Evolutionary conservation across 2,113 vertebrate genomes (phyloP).

Genomic region (Alligator mississippiensis): DNA sequence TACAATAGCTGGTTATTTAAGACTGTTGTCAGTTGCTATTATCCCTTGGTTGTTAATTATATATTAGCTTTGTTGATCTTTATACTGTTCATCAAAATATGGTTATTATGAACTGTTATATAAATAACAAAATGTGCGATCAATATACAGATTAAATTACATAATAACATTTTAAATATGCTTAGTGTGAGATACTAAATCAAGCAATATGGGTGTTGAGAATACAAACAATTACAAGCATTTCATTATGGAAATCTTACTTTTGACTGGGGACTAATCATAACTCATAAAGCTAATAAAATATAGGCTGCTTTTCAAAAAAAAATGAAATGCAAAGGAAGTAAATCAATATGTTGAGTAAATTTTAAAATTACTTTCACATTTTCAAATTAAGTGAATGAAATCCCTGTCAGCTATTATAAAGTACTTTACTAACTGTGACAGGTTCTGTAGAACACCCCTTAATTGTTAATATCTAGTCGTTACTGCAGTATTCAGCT

Average conservation of each 20-base stretch:
- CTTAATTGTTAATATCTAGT: neutral
- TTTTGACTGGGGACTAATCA: neutral
- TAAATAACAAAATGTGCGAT: neutral
- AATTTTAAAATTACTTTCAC: neutral
- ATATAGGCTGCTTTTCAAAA: neutral
- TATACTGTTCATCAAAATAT: neutral
- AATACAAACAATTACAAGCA: neutral
- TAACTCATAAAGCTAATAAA: neutral
- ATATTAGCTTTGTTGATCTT: neutral
- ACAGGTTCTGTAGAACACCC: neutral
- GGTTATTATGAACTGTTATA: neutral
- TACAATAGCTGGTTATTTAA: neutral
- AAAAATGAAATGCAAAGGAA: neutral
- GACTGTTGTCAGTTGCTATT: neutral
- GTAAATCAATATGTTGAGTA: fast-evolving
- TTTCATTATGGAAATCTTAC: neutral
- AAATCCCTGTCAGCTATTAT: neutral
- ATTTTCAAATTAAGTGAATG: neutral
- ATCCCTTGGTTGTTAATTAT: neutral
- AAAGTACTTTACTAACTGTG: neutral
- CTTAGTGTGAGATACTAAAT: neutral
- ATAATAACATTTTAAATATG: neutral
- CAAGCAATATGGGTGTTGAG: neutral
- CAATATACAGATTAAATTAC: neutral
- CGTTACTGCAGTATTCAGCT: neutral